Percentiles rank a stretch among this genome's conserved stretches.
Evolutionary conservation across 2,888 invertebrate species (phyloP).

Genomic region (Rapana venosa): DNA sequence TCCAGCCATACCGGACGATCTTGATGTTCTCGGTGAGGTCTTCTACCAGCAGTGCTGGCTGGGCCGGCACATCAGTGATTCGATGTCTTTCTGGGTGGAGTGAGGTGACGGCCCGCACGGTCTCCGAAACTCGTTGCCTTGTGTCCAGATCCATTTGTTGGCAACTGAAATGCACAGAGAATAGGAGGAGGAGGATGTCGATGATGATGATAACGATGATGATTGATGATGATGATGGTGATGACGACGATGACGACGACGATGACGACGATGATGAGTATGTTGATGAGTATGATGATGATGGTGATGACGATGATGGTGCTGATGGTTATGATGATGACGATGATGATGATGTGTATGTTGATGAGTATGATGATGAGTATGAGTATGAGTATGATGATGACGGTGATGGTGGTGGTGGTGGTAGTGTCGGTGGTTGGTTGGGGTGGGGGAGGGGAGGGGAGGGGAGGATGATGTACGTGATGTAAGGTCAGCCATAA

Average conservation of each 20-base stretch:
- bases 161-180: background rate
- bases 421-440: too few relatives aligned
- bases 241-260: too few relatives aligned
- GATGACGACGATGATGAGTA: too few relatives aligned
- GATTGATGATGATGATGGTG: background rate
- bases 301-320: background rate
- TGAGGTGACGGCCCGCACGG: slow-evolving; percentile 44
- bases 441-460: too few relatives aligned
- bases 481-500: too few relatives aligned
- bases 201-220: background rate
- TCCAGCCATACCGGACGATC: background rate
- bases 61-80: background rate
- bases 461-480: too few relatives aligned
- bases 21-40: background rate
- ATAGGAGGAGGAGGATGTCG: background rate
- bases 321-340: background rate
- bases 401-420: background rate
- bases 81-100: slow-evolving; percentile 40
- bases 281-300: background rate
- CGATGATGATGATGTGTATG: slow-evolving; percentile 28
- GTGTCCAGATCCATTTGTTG: slow-evolving; percentile 49
- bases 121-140: slow-evolving; percentile 45
- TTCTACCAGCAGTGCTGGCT: background rate
- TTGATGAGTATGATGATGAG: slow-evolving; percentile 30
- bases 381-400: slow-evolving; percentile 34